Conservation (phyloP, 2,797 vertebrate genomes). For the Acrossocheilus wenchowensis region DNA sequence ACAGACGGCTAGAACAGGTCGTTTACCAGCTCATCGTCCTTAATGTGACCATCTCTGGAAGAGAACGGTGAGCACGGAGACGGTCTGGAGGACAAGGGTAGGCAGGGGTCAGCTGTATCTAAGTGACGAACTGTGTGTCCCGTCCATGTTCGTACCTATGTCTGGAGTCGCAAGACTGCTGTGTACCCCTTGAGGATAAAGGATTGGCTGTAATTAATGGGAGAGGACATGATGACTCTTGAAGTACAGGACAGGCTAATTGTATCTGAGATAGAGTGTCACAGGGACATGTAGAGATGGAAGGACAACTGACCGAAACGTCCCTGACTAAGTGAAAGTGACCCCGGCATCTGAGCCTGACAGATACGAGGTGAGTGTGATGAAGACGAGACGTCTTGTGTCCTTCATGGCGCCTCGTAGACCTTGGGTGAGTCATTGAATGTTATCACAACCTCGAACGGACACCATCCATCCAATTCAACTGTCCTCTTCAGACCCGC, state of each 20-base stretch:
- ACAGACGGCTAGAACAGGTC: conserved; percentile 59
- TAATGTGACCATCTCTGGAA: conserved; percentile 56
- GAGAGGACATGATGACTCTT: conserved; percentile 65
- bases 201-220: conserved; percentile 77
- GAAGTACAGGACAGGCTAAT: conserved; percentile 71
- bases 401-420: conserved; percentile 40
- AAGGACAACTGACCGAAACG: conserved; percentile 30
- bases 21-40: conserved; percentile 65
- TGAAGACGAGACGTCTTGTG: conserved; percentile 53
- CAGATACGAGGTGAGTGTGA: conserved; percentile 46
- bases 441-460: conserved; percentile 36
- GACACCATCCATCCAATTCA: conserved; percentile 2
- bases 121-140: conserved; percentile 67
- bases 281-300: conserved; percentile 57
- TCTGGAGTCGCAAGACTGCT: conserved; percentile 35
- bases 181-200: conserved; percentile 65
- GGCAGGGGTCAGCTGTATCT: conserved; percentile 60
- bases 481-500: neutral
- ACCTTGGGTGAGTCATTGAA: conserved; percentile 65
- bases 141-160: conserved; percentile 56
- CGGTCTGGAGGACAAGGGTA: conserved; percentile 49
- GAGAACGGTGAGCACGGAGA: conserved; percentile 37
- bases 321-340: conserved; percentile 30
- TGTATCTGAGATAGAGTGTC: conserved; percentile 72
- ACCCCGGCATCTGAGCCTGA: neutral